These are phyloP conservation scores for Leptestheria dahalacensis DNA, from an alignment of 1,140 invertebrate genomes.

Conservation along the genomic window DNA sequence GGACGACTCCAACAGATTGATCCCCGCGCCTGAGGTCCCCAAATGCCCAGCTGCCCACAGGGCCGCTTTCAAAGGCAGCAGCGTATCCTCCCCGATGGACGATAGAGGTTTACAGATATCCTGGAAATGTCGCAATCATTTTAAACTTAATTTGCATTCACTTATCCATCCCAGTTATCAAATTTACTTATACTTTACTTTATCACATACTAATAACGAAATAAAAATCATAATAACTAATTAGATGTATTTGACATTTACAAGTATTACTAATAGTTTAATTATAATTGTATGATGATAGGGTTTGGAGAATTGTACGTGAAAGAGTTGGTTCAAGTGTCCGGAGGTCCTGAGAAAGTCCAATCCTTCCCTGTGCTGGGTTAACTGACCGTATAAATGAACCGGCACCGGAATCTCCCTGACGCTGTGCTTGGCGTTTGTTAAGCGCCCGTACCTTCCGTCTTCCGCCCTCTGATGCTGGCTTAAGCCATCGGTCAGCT, in stretches of 20 bases:
- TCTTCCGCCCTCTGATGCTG: conserved; percentile 64
- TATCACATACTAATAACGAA: too few species aligned
- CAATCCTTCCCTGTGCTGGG: conserved; percentile 56
- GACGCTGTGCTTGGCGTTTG: conserved; percentile 27
- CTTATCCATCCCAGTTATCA: too few species aligned
- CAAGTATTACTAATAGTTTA: too few species aligned
- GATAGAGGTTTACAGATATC: not conserved
- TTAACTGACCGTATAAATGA: conserved; percentile 78
- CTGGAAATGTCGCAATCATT: too few species aligned
- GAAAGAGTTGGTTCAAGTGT: conserved; percentile 18
- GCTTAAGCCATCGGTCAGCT: conserved; percentile 71
- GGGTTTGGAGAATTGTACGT: too few species aligned
- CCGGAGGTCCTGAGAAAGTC: conserved; percentile 40
- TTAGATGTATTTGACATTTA: too few species aligned
- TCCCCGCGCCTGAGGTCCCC: conserved; percentile 53
- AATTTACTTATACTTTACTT: too few species aligned
- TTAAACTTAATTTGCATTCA: too few species aligned
- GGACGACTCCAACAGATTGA: conserved; percentile 47
- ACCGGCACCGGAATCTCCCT: conserved; percentile 53
- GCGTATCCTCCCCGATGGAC: not conserved
- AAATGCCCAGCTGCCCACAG: conserved; percentile 79
- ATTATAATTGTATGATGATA: too few species aligned
- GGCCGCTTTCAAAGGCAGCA: conserved; percentile 47
- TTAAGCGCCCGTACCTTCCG: conserved; percentile 37
- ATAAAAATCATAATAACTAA: too few species aligned